Conservation (phyloP, 2,113 vertebrate species). For the Excalfactoria chinensis region DNA sequence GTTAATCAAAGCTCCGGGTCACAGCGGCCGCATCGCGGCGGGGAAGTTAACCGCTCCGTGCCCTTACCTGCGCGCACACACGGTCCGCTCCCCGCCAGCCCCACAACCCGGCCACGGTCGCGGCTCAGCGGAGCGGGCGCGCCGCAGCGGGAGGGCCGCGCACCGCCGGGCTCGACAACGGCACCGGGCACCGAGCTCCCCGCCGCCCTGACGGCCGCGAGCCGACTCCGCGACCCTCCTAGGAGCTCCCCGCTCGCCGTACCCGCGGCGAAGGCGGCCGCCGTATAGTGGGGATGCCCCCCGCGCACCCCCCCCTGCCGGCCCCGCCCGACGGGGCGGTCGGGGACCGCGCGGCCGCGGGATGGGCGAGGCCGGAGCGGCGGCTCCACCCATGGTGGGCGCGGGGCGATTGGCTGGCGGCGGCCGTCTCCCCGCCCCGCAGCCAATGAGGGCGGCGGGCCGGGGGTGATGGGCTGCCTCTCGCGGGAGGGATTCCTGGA, state of each 20-base stretch:
- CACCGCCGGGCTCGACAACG: neutral
- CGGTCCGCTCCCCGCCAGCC: slow-evolving; percentile 54
- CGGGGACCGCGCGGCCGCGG: slow-evolving; percentile 57
- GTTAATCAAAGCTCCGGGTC: slow-evolving; percentile 81
- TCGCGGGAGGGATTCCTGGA: slow-evolving; percentile 92
- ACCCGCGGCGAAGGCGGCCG: neutral
- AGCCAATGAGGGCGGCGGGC: slow-evolving; percentile 83
- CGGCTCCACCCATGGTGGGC: slow-evolving; percentile 83
- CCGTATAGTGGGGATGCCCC: slow-evolving; percentile 29
- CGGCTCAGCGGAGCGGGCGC: neutral
- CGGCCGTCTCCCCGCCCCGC: slow-evolving; percentile 66
- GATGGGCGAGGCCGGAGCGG: slow-evolving; percentile 77
- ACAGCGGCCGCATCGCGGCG: slow-evolving; percentile 73
- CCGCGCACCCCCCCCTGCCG: neutral
- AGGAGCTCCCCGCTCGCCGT: no score
- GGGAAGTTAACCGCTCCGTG: slow-evolving; percentile 62
- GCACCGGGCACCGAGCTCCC: neutral
- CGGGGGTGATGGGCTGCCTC: slow-evolving; percentile 71
- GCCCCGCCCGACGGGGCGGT: slow-evolving; percentile 68
- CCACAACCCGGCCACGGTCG: neutral
- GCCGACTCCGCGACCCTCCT: no score
- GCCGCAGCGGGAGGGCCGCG: neutral
- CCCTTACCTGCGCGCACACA: slow-evolving; percentile 65
- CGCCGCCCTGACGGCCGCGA: neutral
- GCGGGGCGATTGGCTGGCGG: slow-evolving; percentile 71